Evolutionary conservation across 2,113 vertebrate species (phyloP).

Genomic region (Conger conger): DNA sequence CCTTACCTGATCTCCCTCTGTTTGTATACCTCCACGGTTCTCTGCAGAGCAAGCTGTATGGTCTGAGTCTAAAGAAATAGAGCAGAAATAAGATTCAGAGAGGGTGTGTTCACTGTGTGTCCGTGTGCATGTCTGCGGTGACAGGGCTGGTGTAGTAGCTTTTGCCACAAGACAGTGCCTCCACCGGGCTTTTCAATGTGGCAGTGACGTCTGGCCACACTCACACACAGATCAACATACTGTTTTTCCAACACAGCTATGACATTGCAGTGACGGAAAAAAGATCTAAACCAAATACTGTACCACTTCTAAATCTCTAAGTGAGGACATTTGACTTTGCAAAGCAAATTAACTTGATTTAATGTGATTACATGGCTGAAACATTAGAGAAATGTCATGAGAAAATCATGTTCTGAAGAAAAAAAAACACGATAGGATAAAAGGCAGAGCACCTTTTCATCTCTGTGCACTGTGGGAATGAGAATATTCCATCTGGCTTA

Average conservation of each 20-base stretch:
- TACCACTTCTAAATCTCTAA: not conserved
- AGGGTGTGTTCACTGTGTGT: not conserved
- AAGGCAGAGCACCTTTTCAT: not conserved
- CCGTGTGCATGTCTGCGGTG: slow-evolving; percentile 1
- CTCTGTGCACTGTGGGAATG: not conserved
- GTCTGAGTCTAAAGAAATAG: slow-evolving; percentile 80
- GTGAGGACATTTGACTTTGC: not conserved
- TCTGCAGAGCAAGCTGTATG: slow-evolving; percentile 89
- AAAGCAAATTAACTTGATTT: not conserved
- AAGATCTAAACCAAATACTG: not conserved
- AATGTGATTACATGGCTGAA: not conserved
- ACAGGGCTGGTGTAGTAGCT: not conserved
- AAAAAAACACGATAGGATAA: not conserved
- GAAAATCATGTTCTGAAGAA: not conserved
- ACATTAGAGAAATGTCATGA: not conserved
- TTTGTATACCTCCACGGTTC: slow-evolving; percentile 87
- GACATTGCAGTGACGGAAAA: not conserved
- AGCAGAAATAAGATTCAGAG: not conserved
- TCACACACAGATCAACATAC: not conserved
- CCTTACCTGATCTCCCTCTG: slow-evolving; percentile 87
- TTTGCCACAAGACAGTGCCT: not conserved
- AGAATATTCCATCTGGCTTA: not conserved
- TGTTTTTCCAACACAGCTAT: not conserved
- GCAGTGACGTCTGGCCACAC: not conserved
- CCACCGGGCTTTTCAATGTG: not conserved